Evolutionary conservation across 1,140 invertebrate genomes (phyloP), one percentile per base, ranked within the genome.

Genomic region (Acromyrmex charruanus): DNA sequence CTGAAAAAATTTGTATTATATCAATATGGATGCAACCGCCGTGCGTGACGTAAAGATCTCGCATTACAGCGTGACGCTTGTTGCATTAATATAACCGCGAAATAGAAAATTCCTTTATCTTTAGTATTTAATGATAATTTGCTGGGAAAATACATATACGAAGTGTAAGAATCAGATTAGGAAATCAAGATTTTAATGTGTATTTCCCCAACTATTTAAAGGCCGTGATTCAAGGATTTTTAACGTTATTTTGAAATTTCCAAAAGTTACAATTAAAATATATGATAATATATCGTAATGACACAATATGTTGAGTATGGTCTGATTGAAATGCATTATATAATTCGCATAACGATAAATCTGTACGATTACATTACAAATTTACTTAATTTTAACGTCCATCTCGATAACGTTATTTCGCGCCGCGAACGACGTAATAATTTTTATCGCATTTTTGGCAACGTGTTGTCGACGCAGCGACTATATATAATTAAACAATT

Each of bases 401-500:
- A 31, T 49, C 25, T 39, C 69, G 55, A 63, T 84, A 61, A 61
- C 14, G 3, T 51, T 16, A 4, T n/a, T 39, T 44, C 35, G 51
- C 59, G n/a, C 25, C 5, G 16, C 35, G 25, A 51, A 51, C 39
- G 9, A 44, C 39, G 1, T 63, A 84, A 61, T 35, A 21, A 75
- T 84, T 74, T 84, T 84, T 69, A 35, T 12, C 39, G 80, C 39
- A 59, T 84, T 84, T 44, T 75, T 61, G 69, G 25, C 25, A 84
- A 61, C n/a, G 18, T 9, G 71, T 61, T 59, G 25, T 51, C 69
- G 28, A 75, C 28, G 28, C 35, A 12, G 18, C 16, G 9, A 16
- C 31, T 61, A 51, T 51, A 16, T 61, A 53, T 75, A 84, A 84
- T 84, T 84, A 84, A 84, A 84, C 21, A 84, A 75, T 84, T 84